These are phyloP conservation scores for Griposia aprilina DNA, from an alignment of 2,888 invertebrate genomes.

Conservation along the genomic window DNA sequence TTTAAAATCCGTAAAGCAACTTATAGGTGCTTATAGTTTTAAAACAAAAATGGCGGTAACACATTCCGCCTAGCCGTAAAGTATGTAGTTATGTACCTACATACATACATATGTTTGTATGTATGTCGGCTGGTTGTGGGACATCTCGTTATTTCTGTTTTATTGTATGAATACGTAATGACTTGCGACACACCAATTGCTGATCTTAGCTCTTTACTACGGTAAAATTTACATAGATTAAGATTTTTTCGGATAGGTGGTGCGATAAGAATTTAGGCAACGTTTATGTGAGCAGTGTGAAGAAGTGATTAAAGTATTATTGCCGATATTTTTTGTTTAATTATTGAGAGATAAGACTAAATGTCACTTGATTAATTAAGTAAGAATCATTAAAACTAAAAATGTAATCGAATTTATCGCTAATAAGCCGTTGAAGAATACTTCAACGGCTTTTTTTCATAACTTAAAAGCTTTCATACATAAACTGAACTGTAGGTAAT, in stretches of 20 bases:
- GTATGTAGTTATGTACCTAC: constrained; percentile 39
- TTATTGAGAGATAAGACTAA: constrained; percentile 31
- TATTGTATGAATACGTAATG: constrained; percentile 89
- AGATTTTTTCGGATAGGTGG: constrained; percentile 36
- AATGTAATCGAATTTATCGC: constrained; percentile 4
- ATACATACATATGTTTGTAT: constrained; percentile 57
- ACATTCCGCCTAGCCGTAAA: constrained; percentile 49
- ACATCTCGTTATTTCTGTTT: constrained; percentile 88
- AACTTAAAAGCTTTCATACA: background rate
- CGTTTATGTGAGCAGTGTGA: background rate
- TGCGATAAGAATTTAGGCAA: constrained; percentile 19
- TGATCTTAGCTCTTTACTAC: constrained; percentile 79
- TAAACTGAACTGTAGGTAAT: background rate
- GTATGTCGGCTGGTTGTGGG: constrained; percentile 67
- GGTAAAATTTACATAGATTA: constrained; percentile 82
- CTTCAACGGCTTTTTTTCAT: background rate
- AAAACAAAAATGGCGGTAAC: constrained; percentile 52
- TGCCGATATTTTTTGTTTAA: constrained; percentile 47
- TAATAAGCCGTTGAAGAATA: no score
- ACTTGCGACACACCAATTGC: constrained; percentile 88
- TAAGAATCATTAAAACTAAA: background rate
- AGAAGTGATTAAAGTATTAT: constrained; percentile 44
- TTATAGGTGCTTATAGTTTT: background rate
- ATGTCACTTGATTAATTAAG: constrained; percentile 29
- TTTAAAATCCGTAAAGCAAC: background rate